phyloP scores from a whole-genome alignment of 1,140 invertebrate species.

The Cheumatopsyche charites region DNA sequence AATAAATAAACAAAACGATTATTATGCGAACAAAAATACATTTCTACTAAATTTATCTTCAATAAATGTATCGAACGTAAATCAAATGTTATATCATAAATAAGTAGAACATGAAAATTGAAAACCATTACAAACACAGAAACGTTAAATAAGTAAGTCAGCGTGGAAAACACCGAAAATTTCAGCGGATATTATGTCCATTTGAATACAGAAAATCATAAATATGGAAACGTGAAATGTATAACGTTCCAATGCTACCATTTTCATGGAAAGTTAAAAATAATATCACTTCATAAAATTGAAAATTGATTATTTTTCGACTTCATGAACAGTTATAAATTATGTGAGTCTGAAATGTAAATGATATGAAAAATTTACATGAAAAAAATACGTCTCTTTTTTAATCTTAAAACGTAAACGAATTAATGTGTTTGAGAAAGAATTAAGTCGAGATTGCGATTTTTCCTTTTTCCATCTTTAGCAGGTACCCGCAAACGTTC shows the following conservation, averaged over 20 bases:
- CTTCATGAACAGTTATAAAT: too few relatives aligned
- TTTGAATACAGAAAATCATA: constrained; percentile 36
- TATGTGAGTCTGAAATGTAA: too few relatives aligned
- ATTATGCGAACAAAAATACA: too few relatives aligned
- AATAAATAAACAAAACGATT: not conserved
- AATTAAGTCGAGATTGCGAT: constrained; percentile 23
- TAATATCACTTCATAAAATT: too few relatives aligned
- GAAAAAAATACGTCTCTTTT: too few relatives aligned
- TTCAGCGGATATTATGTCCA: constrained; percentile 33
- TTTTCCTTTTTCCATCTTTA: constrained; percentile 15
- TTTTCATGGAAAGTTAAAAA: too few relatives aligned
- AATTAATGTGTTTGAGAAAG: not conserved
- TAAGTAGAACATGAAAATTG: constrained; percentile 32
- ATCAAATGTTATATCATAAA: constrained; percentile 30
- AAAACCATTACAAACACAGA: constrained; percentile 42
- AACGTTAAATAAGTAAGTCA: constrained; percentile 32
- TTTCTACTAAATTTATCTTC: too few relatives aligned
- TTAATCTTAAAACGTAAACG: too few relatives aligned
- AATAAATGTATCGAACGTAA: not conserved
- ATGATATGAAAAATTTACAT: too few relatives aligned
- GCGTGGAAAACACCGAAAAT: constrained; percentile 4
- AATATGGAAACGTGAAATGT: too few relatives aligned
- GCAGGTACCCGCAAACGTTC: not conserved
- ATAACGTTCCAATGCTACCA: too few relatives aligned
- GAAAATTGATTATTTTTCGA: too few relatives aligned